Base-by-base conservation (phyloP, 2,113 vertebrate species). In the Silurus glanis region DNA sequence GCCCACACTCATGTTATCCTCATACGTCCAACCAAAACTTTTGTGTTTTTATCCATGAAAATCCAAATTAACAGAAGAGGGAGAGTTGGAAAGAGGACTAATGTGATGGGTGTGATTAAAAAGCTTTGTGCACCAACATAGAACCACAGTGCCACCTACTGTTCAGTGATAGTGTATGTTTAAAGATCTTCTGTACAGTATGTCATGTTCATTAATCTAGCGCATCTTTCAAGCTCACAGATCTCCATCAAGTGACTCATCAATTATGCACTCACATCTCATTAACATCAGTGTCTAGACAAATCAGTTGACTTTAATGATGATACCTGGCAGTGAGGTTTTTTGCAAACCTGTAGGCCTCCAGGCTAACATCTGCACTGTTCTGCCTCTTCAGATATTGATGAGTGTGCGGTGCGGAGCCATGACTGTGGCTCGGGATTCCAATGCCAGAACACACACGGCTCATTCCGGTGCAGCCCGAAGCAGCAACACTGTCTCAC, bases 401-500 rank as follows among this genome's bases (percentile, higher is more conserved):
- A 98, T 16, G 97, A 98, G 69, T 98, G 97, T 47, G 72, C 83
- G 49, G 72, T 67, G 61, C 93, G 90, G 72, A 95, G 90, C 0
- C 96, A 97, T 66, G 93, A 91, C 88, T 98, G 97, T 87, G 95
- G 94, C 6, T 55, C 85, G 0, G 95, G 96, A 89, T 93, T 94
- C 3, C 82, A 93, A 53, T 98, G 97, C 90, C 95, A 95, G 91
- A 98, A 98, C 91, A 97, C 95, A 0, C 86, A 92, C 62, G 97
- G 97, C 0, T 98, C 97, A 0, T 98, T 98, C 93, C 93, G 91
- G 88, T 98, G 97, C 83, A 94, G 93, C 82, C 90, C 94, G 0
- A 95, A 95, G 88, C 95, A 95, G 3, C 95, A 95, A 1, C 97
- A 96, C 90, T 98, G 97, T 89, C 94, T 97, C 92, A 95, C 94